phyloP scores from a whole-genome alignment of 2,113 vertebrate genomes.

The Nesoenas mayeri region DNA sequence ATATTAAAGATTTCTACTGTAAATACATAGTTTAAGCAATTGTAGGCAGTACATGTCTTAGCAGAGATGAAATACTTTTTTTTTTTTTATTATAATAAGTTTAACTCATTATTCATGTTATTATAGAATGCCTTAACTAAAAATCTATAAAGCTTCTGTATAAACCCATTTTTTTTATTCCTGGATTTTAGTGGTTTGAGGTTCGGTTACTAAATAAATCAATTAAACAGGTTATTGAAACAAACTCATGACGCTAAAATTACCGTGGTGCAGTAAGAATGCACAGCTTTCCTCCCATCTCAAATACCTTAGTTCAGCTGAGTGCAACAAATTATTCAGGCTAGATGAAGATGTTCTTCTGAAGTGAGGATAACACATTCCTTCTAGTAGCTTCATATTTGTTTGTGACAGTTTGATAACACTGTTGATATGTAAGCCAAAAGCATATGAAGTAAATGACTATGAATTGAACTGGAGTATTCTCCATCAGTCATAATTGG shows the following conservation, averaged over 20 bases:
- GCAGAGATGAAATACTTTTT: neutral
- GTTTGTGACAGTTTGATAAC: neutral
- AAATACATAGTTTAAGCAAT: neutral
- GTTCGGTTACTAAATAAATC: constrained; percentile 54
- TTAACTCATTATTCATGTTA: neutral
- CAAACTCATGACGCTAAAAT: neutral
- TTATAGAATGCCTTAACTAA: neutral
- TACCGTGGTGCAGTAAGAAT: neutral
- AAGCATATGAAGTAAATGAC: neutral
- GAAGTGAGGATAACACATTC: neutral
- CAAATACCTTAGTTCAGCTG: neutral
- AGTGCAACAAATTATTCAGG: neutral
- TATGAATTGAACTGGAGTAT: neutral
- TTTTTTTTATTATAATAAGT: neutral
- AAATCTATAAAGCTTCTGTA: neutral
- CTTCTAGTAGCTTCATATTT: neutral
- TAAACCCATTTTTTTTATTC: neutral
- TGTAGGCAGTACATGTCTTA: neutral
- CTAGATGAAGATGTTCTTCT: neutral
- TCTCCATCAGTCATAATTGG: neutral
- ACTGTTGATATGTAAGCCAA: neutral
- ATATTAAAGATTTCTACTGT: neutral
- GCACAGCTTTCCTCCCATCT: neutral
- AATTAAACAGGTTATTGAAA: neutral
- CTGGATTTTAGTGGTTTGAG: constrained; percentile 55